Evolutionary conservation across 2,888 invertebrate genomes (phyloP), one percentile per base, ranked within the genome.

Genomic region (Catocala nupta): DNA sequence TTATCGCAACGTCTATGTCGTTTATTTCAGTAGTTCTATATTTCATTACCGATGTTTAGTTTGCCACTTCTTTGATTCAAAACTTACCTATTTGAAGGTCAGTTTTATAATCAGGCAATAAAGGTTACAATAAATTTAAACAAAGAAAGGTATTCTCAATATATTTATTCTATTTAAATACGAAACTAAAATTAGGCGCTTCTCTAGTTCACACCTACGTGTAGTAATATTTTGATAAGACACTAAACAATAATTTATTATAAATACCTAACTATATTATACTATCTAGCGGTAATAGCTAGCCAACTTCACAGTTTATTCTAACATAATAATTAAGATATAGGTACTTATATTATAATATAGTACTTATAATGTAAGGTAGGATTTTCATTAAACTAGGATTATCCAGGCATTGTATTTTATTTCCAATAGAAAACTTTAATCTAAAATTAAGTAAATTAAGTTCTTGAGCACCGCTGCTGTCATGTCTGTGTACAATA

Each of bases 181-280:
- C 34, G 49, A 51, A 60, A 58, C 39, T 59, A 62, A 63, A 57
- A 59, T 66, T 66, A 69, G 61, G 63, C 66, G 47, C 33, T 55
- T 68, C 47, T 60, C 55, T 52, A 60, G 52, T 47, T 62, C 48
- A 55, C 56, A 44, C 48, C 44, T 71, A 65, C 16, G 45, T 55
- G 34, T 43, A 16, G 54, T 52, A 63, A 42, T 57, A 58, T 25
- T 72, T 45, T 61, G 52, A 69, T 48, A 71, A 64, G 43, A 62
- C 63, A 63, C 34, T 65, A 44, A 48, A 65, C n/a, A 65, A 57
- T 61, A 52, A 52, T 60, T 67, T 44, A 43, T 51, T 60, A 36
- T 54, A 57, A 52, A 47, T 48, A 13, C 44, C 60, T 60, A 55
- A 60, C 63, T 58, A 63, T n/a, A 57, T 50, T 63, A 50, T 36